A percentile compares a stretch with the other conserved stretches of the same genome.
phyloP scores from a whole-genome alignment of 2,797 vertebrate genomes.

The Setipinna tenuifilis region DNA sequence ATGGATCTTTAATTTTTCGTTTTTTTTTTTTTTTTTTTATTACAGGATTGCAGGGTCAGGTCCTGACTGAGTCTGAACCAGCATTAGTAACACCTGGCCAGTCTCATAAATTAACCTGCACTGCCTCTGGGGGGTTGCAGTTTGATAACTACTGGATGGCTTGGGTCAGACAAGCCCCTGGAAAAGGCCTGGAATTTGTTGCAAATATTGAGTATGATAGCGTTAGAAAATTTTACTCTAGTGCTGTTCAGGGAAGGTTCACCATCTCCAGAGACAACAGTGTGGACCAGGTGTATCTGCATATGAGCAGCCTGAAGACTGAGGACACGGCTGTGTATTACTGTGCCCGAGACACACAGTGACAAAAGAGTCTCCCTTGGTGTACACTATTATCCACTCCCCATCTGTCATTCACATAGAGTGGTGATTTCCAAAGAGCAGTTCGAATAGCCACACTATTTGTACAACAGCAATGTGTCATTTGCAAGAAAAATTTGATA shows the following conservation, averaged over 20 bases:
- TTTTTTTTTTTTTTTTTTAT: not conserved
- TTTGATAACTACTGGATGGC: constrained; percentile 24
- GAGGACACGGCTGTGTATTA: constrained; percentile 52
- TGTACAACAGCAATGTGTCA: too few species aligned
- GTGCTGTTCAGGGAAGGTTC: constrained; percentile 36
- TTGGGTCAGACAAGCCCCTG: constrained; percentile 45
- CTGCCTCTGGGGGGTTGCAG: constrained; percentile 33
- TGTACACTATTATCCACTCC: not conserved
- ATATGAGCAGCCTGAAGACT: constrained; percentile 50
- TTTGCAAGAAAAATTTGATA: too few species aligned
- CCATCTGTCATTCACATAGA: too few species aligned
- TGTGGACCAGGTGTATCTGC: constrained; percentile 46
- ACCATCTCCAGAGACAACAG: constrained; percentile 53
- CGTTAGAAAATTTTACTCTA: constrained; percentile 10
- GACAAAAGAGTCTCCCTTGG: not conserved
- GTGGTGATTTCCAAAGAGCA: too few species aligned
- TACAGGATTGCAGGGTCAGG: constrained; percentile 22
- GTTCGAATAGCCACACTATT: too few species aligned
- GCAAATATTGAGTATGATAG: not conserved
- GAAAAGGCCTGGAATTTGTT: constrained; percentile 47
- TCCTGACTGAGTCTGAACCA: constrained; percentile 34
- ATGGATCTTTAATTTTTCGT: too few species aligned
- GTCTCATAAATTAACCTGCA: constrained; percentile 31
- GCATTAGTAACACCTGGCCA: constrained; percentile 14
- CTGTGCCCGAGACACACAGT: constrained; percentile 32